Conservation (phyloP, 2,113 vertebrate species). For the Datnioides undecimradiatus region DNA sequence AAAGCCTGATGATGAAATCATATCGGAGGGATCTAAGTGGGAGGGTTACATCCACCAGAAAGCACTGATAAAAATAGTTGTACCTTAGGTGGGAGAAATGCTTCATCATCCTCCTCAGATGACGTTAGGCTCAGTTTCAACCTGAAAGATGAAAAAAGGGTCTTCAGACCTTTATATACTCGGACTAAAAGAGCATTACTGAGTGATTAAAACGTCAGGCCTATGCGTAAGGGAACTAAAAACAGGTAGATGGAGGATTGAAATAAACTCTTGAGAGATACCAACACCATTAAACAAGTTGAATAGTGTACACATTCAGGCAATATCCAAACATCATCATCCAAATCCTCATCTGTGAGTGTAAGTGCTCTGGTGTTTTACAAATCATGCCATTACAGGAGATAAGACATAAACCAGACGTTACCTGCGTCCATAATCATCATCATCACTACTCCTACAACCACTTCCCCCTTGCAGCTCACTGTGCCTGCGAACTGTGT, state of each 20-base stretch:
- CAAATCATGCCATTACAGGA: not conserved
- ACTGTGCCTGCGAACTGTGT: conserved; percentile 80
- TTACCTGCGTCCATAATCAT: conserved; percentile 74
- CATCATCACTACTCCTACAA: conserved; percentile 75
- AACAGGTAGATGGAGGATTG: not conserved
- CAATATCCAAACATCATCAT: not conserved
- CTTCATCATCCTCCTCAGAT: conserved; percentile 85
- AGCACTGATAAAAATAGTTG: conserved; percentile 26
- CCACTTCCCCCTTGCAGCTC: conserved; percentile 83
- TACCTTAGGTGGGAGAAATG: conserved; percentile 74
- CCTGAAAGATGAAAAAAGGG: conserved; percentile 58
- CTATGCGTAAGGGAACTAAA: not conserved
- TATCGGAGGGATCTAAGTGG: conserved; percentile 38
- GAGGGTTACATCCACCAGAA: conserved; percentile 25
- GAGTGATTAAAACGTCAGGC: not conserved
- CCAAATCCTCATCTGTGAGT: not conserved
- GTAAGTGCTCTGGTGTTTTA: not conserved
- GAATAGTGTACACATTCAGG: not conserved
- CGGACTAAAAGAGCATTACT: not conserved
- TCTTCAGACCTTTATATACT: conserved; percentile 6
- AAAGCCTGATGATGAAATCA: conserved; percentile 57
- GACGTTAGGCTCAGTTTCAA: conserved; percentile 80
- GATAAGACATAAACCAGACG: not conserved
- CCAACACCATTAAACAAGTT: not conserved
- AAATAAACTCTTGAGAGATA: not conserved